phyloP scores from a whole-genome alignment of 2,888 invertebrate genomes.

The Limnephilus marmoratus region DNA sequence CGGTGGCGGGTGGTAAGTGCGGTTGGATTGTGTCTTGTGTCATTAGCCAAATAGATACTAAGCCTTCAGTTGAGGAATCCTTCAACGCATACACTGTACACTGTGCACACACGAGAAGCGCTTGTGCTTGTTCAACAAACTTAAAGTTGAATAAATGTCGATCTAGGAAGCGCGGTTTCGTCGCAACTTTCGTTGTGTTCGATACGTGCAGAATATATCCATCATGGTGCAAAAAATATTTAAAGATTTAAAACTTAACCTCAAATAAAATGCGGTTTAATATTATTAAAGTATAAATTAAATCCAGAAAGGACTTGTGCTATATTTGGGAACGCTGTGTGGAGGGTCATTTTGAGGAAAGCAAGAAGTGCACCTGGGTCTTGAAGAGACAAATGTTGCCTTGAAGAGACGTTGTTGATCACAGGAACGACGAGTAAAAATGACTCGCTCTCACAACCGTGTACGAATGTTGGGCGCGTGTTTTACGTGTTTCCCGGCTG shows the following conservation, averaged over 20 bases:
- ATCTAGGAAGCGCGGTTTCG: not conserved
- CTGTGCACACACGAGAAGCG: not conserved
- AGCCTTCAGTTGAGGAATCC: not conserved
- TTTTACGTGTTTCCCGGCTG: too few relatives aligned
- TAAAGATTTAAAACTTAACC: not conserved
- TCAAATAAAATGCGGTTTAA: not conserved
- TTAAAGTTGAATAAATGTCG: not conserved
- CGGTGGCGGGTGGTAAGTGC: not conserved
- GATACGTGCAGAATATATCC: not conserved
- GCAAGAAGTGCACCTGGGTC: too few relatives aligned
- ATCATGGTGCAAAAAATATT: not conserved
- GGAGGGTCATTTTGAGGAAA: too few relatives aligned
- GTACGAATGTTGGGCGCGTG: too few relatives aligned
- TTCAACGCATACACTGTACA: not conserved
- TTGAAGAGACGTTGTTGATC: too few relatives aligned
- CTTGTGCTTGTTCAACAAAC: not conserved
- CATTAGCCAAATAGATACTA: conserved; percentile 16
- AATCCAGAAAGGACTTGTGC: too few relatives aligned
- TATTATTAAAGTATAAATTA: too few relatives aligned
- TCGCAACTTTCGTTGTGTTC: not conserved
- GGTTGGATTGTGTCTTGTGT: conserved; percentile 13
- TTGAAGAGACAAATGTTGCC: too few relatives aligned
- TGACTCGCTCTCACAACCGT: too few relatives aligned
- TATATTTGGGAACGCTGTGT: too few relatives aligned
- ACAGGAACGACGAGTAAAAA: too few relatives aligned